Evolutionary conservation across 2,888 invertebrate species (phyloP).

Genomic region (Troides aeacus): DNA sequence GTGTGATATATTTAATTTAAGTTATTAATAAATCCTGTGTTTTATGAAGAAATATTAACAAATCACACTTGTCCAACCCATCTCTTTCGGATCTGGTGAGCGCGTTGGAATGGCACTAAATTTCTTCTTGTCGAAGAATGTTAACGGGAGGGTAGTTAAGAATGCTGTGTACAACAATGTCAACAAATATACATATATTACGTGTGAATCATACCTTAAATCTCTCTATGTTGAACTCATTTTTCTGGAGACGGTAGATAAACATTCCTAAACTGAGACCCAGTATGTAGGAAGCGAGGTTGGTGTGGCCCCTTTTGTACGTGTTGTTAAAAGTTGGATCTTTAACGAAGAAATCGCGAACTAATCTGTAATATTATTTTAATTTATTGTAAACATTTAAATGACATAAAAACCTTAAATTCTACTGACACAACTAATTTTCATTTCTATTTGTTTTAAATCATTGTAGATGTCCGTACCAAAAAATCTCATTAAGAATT

Average conservation of each 20-base stretch:
- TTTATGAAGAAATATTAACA: neutral
- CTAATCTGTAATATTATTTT: constrained; percentile 33
- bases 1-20: neutral
- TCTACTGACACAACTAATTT: no score
- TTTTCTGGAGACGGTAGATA: constrained; percentile 45
- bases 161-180: neutral
- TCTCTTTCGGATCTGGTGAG: no score
- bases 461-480: no score
- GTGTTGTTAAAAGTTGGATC: constrained; percentile 38
- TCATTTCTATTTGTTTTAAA: no score
- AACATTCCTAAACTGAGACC: constrained; percentile 51
- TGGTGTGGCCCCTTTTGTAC: constrained; percentile 35
- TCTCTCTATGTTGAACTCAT: constrained; percentile 33
- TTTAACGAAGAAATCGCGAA: constrained; percentile 33
- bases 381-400: no score
- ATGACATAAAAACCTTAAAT: no score
- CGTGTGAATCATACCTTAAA: constrained; percentile 35
- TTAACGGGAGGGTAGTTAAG: no score
- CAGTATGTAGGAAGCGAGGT: constrained; percentile 41
- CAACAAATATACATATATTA: neutral
- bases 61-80: neutral
- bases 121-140: no score
- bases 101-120: no score
- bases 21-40: no score
- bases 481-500: no score